Base-by-base conservation (phyloP, 92 coral and sea anemone genomes). In the Palythoa grandis region DNA sequence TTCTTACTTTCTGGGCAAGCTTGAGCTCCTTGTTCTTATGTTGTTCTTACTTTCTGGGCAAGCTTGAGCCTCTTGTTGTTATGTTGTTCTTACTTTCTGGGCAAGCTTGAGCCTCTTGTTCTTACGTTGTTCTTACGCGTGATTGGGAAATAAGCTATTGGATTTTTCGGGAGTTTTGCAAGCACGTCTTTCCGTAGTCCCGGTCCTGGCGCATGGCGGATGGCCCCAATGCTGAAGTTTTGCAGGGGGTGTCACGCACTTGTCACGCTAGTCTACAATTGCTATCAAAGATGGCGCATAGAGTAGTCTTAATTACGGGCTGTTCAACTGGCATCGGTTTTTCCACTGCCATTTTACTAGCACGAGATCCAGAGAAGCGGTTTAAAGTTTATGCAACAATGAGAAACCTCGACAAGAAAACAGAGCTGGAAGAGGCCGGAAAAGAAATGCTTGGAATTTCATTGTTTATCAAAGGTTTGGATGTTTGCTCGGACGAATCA, bases 301-400 rank as follows among this genome's bases (percentile, higher is more conserved):
- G 94, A 72, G 83, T 96, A 3, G 99, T 94, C 13, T 86, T 96
- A 1, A 91, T 96, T 4, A 96, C 98, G 9, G 99, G 98, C 60
- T 91, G 99, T 83, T 96, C 99, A 24, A 89, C 91, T 52, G 99
- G 99, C 20, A 93, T 96, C 38, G 99, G 99, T 43, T 82, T 94
- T 54, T 78, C 94, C 84, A 79, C 95, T 14, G 96, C 99, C 71
- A 50, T 94, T 37, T 86, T 96, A 82, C 92, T 96, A 38, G 95
- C 99, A 20, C 92, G 92, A 76, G 96, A 93, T 78, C 85, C 82
- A 57, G 92, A 89, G n/a, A 94, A 92, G 85, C 95, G 97, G 66
- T 96, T 88, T 43, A 96, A 95, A 92, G 99, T 96, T 17, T 96
- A 94, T 86, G 99, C 99, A 20, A 89, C 95, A 52, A 88, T 96